These are phyloP conservation scores for Oscheius sp. DNA, from an alignment of 2,888 invertebrate species.

Conservation along the genomic window DNA sequence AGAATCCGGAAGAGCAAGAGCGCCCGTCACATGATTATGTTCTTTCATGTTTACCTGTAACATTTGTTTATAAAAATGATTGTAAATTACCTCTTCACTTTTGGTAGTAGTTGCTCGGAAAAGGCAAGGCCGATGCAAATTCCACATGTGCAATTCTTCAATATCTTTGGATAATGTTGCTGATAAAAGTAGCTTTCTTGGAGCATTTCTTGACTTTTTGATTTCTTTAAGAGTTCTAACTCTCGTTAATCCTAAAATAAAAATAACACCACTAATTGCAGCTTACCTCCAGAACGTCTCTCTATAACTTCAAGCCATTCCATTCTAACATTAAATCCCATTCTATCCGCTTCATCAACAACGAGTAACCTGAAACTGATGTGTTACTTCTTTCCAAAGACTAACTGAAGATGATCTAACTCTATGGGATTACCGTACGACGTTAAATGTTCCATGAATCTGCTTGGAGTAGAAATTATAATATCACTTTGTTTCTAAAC, in stretches of 20 bases:
- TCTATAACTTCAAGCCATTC: constrained; percentile 89
- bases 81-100: constrained; percentile 41
- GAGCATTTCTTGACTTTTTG: constrained; percentile 38
- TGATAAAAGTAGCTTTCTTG: constrained; percentile 93
- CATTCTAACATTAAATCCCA: constrained; percentile 89
- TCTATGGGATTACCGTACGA: not conserved
- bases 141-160: constrained; percentile 88
- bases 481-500: constrained; percentile 9
- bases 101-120: constrained; percentile 76
- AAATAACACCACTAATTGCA: not conserved
- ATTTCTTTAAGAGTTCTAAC: constrained; percentile 21
- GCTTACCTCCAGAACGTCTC: constrained; percentile 73
- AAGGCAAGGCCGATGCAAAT: constrained; percentile 89
- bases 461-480: constrained; percentile 23
- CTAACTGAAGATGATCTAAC: constrained; percentile 10
- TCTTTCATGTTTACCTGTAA: constrained; percentile 37
- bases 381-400: not conserved
- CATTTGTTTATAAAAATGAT: not conserved
- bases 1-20: constrained; percentile 45
- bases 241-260: constrained; percentile 19
- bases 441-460: constrained; percentile 26
- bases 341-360: constrained; percentile 96
- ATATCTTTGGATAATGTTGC: constrained; percentile 87
- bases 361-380: constrained; percentile 76
- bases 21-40: constrained; percentile 47